These are phyloP conservation scores for Tetrao urogallus DNA, from an alignment of 2,113 vertebrate species.

Conservation along the genomic window DNA sequence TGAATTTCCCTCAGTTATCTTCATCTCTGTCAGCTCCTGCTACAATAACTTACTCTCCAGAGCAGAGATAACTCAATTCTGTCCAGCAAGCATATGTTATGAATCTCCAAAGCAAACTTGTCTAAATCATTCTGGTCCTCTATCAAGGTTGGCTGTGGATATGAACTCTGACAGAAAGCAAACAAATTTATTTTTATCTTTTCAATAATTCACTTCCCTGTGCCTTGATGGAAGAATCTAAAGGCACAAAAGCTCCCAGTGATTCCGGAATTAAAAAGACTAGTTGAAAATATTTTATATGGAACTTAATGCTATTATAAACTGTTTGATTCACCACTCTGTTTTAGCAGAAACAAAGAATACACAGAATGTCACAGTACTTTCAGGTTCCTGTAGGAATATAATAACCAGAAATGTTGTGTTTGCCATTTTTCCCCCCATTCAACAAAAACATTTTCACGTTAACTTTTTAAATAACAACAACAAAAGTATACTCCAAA, in stretches of 20 bases:
- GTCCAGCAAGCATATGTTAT: constrained; percentile 93
- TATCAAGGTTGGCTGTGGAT: constrained; percentile 88
- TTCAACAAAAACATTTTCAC: not conserved
- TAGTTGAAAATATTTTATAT: constrained; percentile 47
- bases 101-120: constrained; percentile 92
- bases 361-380: not conserved
- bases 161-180: constrained; percentile 93
- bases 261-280: constrained; percentile 69
- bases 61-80: constrained; percentile 98
- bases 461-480: not conserved
- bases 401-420: not conserved
- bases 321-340: not conserved
- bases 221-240: constrained; percentile 76
- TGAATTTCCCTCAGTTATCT: constrained; percentile 99
- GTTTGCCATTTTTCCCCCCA: not conserved
- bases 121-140: constrained; percentile 93
- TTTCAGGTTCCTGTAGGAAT: not conserved
- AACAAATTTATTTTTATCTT: constrained; percentile 95
- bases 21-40: constrained; percentile 98
- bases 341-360: not conserved
- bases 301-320: constrained; percentile 40
- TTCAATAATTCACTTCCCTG: constrained; percentile 87
- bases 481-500: not conserved
- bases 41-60: constrained; percentile 98
- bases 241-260: constrained; percentile 65